These are phyloP conservation scores for Agonum fuliginosum DNA, from an alignment of 2,888 invertebrate species.

Conservation along the genomic window DNA sequence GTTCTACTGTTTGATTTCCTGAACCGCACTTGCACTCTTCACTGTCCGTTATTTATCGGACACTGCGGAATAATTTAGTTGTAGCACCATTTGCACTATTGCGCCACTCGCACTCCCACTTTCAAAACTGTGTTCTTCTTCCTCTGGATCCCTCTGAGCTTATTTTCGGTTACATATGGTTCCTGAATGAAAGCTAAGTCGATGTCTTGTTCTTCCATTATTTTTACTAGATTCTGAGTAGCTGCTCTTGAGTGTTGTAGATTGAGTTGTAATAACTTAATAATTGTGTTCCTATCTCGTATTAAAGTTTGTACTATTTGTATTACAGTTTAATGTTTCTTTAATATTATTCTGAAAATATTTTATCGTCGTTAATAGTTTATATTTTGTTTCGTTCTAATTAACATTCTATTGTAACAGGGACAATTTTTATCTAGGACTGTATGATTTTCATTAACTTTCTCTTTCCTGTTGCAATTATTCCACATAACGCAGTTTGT, in stretches of 20 bases:
- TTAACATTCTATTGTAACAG: not conserved
- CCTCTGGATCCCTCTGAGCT: not conserved
- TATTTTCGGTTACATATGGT: not conserved
- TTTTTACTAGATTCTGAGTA: not conserved
- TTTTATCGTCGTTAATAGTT: not conserved
- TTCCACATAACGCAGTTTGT: not conserved
- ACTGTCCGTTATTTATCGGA: no score
- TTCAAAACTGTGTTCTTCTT: no score
- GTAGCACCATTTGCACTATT: no score
- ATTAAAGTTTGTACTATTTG: not conserved
- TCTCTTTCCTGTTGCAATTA: not conserved
- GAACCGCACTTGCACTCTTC: no score
- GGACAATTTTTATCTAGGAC: not conserved
- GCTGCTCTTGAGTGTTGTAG: slow-evolving; percentile 1
- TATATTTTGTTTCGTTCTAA: not conserved
- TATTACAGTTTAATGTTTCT: not conserved
- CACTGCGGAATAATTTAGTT: no score
- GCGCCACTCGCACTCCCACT: no score
- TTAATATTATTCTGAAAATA: not conserved
- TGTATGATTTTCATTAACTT: not conserved
- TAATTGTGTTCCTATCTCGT: not conserved
- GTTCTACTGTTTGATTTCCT: no score
- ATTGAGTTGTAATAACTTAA: not conserved
- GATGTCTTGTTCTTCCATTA: slow-evolving; percentile 2
- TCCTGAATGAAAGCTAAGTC: not conserved